phyloP scores from a whole-genome alignment of 2,888 invertebrate genomes.

The Stenoptilia bipunctidactyla region DNA sequence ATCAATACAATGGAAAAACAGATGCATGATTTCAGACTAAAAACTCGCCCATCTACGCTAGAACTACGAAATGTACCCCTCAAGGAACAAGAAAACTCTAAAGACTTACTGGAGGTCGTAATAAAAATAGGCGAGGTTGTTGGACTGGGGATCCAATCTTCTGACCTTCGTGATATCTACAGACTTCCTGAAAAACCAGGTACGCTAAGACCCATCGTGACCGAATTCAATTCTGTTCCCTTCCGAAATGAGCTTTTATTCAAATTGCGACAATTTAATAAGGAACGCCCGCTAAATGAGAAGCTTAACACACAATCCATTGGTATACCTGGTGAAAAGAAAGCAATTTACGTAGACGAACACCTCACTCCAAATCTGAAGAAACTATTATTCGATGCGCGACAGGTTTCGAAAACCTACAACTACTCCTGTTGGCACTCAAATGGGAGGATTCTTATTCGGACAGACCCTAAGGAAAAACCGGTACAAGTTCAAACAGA shows the following conservation, averaged over 20 bases:
- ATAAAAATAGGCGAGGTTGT: neutral
- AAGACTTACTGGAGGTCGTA: neutral
- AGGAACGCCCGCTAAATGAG: neutral
- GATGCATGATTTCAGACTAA: neutral
- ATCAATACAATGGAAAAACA: neutral
- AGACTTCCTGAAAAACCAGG: neutral
- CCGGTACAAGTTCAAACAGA: neutral
- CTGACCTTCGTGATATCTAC: neutral
- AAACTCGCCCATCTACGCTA: neutral
- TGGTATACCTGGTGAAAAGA: neutral
- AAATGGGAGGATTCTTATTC: slow-evolving; percentile 1
- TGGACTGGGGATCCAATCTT: neutral
- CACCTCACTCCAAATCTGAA: neutral
- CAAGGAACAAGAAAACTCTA: neutral
- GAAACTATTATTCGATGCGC: neutral
- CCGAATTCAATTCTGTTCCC: neutral
- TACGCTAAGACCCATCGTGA: neutral
- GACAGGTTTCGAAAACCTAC: neutral
- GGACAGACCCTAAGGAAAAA: neutral
- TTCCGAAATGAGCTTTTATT: neutral
- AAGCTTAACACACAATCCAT: neutral
- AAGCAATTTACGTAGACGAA: slow-evolving; percentile 1
- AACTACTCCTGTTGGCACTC: neutral
- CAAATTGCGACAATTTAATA: neutral
- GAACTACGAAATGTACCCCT: neutral